phyloP scores from a whole-genome alignment of 2,888 invertebrate species.

The Aromia moschata region DNA sequence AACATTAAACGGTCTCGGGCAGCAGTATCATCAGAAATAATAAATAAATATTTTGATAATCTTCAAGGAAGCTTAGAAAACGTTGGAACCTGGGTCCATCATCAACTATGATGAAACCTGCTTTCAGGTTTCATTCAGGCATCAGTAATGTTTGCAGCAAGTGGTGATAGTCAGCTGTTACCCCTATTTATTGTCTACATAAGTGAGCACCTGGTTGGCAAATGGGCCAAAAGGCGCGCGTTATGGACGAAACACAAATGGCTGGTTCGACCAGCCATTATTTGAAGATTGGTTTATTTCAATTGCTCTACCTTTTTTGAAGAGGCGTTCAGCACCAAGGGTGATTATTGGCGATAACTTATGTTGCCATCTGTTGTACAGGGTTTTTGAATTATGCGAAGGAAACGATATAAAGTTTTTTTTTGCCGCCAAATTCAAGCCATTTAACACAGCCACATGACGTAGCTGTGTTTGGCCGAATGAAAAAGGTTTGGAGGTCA shows the following conservation, averaged over 20 bases:
- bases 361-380: conserved; percentile 13
- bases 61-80: conserved; percentile 1
- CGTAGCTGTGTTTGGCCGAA: conserved; percentile 25
- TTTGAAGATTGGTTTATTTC: conserved; percentile 48
- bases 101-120: conserved; percentile 40
- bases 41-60: conserved; percentile 23
- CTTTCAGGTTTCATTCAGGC: conserved; percentile 44
- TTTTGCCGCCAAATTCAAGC: conserved; percentile 23
- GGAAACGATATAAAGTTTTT: conserved; percentile 52
- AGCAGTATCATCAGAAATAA: conserved; percentile 10
- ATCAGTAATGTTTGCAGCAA: conserved; percentile 46
- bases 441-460: conserved; percentile 25
- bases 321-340: conserved; percentile 36
- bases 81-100: conserved; percentile 10
- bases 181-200: conserved; percentile 48
- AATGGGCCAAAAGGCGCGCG: conserved; percentile 47
- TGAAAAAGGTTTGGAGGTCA: conserved; percentile 24
- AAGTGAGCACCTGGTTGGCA: conserved; percentile 42
- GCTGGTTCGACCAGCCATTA: conserved; percentile 36
- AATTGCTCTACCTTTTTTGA: conserved; percentile 41
- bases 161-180: conserved; percentile 45
- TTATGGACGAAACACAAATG: conserved; percentile 36
- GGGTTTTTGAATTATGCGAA: conserved; percentile 26
- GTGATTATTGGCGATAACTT: conserved; percentile 52
- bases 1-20: conserved; percentile 19